A percentile compares a stretch with the other conserved stretches of the same genome.
These are phyloP conservation scores for Trachelus troglodyta DNA, from an alignment of 2,888 invertebrate species.

Conservation along the genomic window DNA sequence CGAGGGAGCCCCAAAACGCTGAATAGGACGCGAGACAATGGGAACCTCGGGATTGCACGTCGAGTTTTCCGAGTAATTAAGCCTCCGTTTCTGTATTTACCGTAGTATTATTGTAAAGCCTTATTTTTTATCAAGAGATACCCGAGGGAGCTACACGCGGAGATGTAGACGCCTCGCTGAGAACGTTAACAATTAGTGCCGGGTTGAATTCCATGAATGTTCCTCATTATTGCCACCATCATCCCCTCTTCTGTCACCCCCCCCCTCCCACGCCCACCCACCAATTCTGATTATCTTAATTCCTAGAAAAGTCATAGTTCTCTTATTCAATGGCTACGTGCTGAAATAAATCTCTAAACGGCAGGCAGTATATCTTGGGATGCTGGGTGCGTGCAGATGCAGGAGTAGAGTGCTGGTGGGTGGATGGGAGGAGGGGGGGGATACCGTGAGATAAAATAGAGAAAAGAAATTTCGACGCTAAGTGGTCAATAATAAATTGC, in stretches of 20 bases:
- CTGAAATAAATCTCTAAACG: background rate
- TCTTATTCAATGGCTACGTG: background rate
- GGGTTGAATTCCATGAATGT: background rate
- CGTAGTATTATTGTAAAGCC: slow-evolving; percentile 20
- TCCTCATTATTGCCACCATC: background rate
- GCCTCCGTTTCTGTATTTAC: slow-evolving; percentile 17
- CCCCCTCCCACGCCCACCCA: too few relatives aligned
- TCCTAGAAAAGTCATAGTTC: background rate
- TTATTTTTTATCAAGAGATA: slow-evolving; percentile 7
- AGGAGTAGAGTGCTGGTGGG: too few relatives aligned
- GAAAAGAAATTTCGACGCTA: slow-evolving; percentile 5
- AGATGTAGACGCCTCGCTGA: background rate
- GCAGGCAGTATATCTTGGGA: background rate
- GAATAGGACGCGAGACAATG: slow-evolving; percentile 33
- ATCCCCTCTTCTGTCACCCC: too few relatives aligned
- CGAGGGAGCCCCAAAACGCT: slow-evolving; percentile 11
- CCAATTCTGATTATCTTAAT: background rate
- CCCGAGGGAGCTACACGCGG: background rate
- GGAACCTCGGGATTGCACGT: slow-evolving; percentile 22
- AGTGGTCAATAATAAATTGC: slow-evolving; percentile 41
- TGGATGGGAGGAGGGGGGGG: too few relatives aligned
- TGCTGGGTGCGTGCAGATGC: background rate
- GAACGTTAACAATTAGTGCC: background rate
- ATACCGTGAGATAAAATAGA: background rate
- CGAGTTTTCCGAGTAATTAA: slow-evolving; percentile 37